A percentile compares a stretch with the other conserved stretches of the same genome.
Conservation (phyloP, 2,113 vertebrate genomes). For the Mesitornis unicolor region DNA sequence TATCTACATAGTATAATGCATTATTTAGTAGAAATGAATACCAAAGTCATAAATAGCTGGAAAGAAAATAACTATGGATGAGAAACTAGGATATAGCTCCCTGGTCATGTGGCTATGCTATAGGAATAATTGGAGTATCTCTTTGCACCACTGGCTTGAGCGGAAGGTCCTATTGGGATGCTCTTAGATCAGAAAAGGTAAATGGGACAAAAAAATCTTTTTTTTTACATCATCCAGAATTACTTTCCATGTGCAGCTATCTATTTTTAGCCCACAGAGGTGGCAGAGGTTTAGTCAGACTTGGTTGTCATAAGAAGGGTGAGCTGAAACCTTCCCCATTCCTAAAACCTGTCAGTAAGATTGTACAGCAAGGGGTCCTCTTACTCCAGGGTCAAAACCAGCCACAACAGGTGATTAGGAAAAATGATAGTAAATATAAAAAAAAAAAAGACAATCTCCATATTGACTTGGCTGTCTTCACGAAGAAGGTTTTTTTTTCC, state of each 20-base stretch:
- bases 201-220: rapidly evolving
- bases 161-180: background rate
- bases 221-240: background rate
- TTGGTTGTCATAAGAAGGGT: background rate
- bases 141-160: background rate
- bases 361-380: background rate
- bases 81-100: background rate
- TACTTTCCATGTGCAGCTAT: background rate
- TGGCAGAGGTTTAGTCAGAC: background rate
- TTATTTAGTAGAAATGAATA: background rate
- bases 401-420: background rate
- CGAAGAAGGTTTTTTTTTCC: background rate
- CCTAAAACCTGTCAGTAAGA: background rate
- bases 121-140: background rate
- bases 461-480: background rate
- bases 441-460: background rate
- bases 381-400: background rate
- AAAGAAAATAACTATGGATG: background rate
- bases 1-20: no score
- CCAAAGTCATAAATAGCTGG: background rate
- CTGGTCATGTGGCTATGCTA: background rate
- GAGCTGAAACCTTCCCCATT: background rate
- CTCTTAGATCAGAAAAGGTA: background rate
- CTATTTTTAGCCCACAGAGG: background rate
- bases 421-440: background rate